Base-by-base conservation (phyloP, 2,888 invertebrate species). In the Epicampocera succincta region DNA sequence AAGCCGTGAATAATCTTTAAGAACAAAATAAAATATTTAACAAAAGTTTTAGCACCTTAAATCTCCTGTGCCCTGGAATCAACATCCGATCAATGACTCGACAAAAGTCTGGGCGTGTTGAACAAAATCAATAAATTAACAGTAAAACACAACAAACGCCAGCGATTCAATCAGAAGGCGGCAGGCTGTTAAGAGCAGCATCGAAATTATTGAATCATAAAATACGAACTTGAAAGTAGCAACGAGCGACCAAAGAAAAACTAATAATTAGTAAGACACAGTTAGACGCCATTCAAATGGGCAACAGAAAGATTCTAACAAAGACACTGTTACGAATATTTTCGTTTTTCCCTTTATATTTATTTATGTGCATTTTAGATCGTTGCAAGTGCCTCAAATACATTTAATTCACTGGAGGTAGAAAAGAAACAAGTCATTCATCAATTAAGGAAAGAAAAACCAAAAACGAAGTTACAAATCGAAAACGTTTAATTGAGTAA, bases 281-380 rank as follows among this genome's bases (percentile, higher is more conserved):
- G 50, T 69, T 75, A 79, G 85, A 84, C 84, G 85, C 84, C 85
- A 81, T 75, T 81, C 84, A 85, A 85, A 81, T 85, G 84, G 68
- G 58, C 80, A 69, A 68, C 56, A 80, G 60, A 75, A 63, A 58
- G 38, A 78, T 60, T 19, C 19, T 17, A 40, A 81, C 56, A 75
- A 78, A 65, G 78, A 74, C 74, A 82, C 65, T 71, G 71, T 71
- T 46, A 54, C 42, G 54, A 71, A 71, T 66, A 61, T 75, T 78
- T 79, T 73, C 25, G 29, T 29, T 76, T 52, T 42, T 38, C 5
- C 38, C 19, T 5, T 17, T 6, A 15, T 1, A 11, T 3, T 48
- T 50, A 33, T 33, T 71, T 6, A 15, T 1, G n/a, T 3, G 54
- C 58, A 33, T 33, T 71, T 71, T 66, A 78, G 60, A 82, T 71